phyloP scores from a whole-genome alignment of 2,113 vertebrate species.

The Rhea americana region DNA sequence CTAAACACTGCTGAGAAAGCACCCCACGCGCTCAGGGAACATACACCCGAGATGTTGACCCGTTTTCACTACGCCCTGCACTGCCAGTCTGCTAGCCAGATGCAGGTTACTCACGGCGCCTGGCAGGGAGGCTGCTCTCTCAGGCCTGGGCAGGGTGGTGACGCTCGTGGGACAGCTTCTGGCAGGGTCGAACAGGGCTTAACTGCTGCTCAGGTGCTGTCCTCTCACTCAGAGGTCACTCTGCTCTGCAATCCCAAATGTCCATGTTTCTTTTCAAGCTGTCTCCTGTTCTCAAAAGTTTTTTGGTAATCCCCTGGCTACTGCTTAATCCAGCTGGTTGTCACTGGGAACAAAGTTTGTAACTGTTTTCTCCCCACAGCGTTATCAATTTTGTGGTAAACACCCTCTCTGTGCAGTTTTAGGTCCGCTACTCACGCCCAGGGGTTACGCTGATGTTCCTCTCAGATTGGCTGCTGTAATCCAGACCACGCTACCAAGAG shows the following conservation, averaged over 20 bases:
- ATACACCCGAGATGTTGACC: accelerated
- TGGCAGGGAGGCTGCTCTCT: accelerated
- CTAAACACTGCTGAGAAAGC: not conserved
- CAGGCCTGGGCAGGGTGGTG: not conserved
- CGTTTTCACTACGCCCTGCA: not conserved
- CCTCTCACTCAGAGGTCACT: not conserved
- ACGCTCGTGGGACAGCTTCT: not conserved
- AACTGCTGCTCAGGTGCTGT: not conserved
- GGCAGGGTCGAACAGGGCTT: not conserved
- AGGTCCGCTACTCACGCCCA: not conserved
- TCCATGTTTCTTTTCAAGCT: not conserved
- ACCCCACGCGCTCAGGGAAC: accelerated
- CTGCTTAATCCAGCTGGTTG: not conserved
- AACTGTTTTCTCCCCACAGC: not conserved
- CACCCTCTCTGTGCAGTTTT: not conserved
- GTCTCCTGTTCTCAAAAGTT: not conserved
- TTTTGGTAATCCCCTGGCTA: not conserved
- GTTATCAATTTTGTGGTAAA: not conserved
- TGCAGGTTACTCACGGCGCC: not conserved
- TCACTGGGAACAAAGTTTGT: not conserved
- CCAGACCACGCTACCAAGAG: not conserved
- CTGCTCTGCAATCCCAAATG: not conserved
- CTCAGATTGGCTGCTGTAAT: not conserved
- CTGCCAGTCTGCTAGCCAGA: not conserved
- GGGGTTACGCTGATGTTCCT: not conserved